Base-by-base conservation (phyloP, 2,797 vertebrate species). In the Fistularia commersonii region DNA sequence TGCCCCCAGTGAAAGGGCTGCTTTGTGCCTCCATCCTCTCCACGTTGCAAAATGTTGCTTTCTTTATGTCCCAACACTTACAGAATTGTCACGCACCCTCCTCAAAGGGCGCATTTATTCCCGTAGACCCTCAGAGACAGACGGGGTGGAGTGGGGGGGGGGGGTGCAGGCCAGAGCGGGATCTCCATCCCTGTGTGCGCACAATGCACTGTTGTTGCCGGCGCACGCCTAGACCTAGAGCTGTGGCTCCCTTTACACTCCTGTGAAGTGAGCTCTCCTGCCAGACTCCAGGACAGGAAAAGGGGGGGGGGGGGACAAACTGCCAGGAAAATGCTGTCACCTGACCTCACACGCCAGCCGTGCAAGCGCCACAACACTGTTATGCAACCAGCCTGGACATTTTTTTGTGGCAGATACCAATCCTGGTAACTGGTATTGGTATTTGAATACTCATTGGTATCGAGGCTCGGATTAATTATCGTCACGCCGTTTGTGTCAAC, bases 21-120 rank as follows among this genome's bases (percentile, higher is more conserved):
- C 87, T 86, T 87, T 91, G 87, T 90, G 75, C 63, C 39, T 14
- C 10, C 42, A 8, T 51, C 50, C 78, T 57, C 68, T 59, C 72
- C 52, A 65, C 46, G 67, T 59, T 66, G 74, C 88, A 88, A 89
- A 90, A 88, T 74, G 76, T 83, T 84, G 88, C 86, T 90, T 87
- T 89, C 87, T 91, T 87, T 86, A 89, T 68, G 82, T 86, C 76
- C 73, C 73, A 80, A 87, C 88, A 90, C 89, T 86, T 86, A 73
- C 75, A 86, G 84, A 81, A 89, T 87, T 85, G 87, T 87, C 78
- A 77, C 48, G 45, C 57, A 38, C 41, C 14, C 14, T 41, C 53
- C 77, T 90, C 81, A 90, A 90, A 84, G 85, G 79, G 69, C 50
- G 76, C 85, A 86, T 89, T 91, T 90, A 89, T 89, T 85, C 83